A percentile compares a stretch with the other conserved stretches of the same genome.
phyloP scores from a whole-genome alignment of 1,140 invertebrate species.

The Trichonephila inaurata region DNA sequence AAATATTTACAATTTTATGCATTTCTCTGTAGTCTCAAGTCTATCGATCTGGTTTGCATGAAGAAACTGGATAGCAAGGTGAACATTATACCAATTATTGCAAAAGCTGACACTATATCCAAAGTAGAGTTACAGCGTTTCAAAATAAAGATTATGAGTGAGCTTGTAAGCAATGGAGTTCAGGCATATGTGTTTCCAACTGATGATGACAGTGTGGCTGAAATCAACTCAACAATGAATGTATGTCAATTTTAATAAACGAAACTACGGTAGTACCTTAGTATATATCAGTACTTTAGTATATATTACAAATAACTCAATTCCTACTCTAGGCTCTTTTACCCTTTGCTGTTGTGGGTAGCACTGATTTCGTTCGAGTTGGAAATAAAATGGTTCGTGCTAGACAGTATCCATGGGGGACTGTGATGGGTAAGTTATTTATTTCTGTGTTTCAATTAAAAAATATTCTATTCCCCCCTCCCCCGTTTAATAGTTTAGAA shows the following conservation, averaged over 20 bases:
- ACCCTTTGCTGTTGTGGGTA: constrained; percentile 99
- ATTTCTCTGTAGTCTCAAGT: constrained; percentile 84
- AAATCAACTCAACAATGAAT: constrained; percentile 96
- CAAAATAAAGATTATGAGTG: constrained; percentile 77
- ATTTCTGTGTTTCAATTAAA: no score
- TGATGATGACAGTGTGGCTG: constrained; percentile 97
- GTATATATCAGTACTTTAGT: no score
- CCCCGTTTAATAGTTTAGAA: no score
- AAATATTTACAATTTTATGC: neutral
- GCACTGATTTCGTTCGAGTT: constrained; percentile 98
- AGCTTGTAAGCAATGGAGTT: constrained; percentile 90
- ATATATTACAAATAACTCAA: neutral
- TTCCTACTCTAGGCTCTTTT: constrained; percentile 81
- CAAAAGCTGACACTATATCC: constrained; percentile 99
- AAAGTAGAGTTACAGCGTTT: constrained; percentile 97
- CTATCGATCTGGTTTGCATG: constrained; percentile 99
- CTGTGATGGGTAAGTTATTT: constrained; percentile 88
- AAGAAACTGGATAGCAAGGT: constrained; percentile 99
- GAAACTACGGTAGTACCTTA: no score
- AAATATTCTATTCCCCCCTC: no score
- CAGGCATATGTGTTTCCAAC: constrained; percentile 99
- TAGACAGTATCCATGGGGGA: constrained; percentile 99
- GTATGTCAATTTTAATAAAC: constrained; percentile 82
- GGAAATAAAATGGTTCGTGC: constrained; percentile 98
- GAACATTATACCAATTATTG: constrained; percentile 99